Evolutionary conservation across 2,113 vertebrate species (phyloP).

Genomic region (Callipepla squamata): DNA sequence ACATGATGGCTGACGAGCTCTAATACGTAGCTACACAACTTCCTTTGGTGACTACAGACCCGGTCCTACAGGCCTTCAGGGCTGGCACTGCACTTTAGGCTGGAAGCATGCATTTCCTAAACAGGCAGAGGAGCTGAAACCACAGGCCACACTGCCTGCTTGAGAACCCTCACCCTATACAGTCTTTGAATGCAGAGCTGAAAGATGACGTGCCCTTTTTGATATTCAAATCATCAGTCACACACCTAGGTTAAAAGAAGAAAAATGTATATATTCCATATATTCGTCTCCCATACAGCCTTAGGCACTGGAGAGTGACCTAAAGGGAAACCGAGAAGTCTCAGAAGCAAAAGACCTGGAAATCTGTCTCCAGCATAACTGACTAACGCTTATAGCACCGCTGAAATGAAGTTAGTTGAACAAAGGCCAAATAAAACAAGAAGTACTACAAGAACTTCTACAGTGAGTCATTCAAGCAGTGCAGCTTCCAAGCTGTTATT

Average conservation of each 20-base stretch:
- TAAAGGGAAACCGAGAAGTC: background rate
- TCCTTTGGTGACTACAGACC: background rate
- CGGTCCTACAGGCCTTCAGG: background rate
- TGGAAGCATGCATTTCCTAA: background rate
- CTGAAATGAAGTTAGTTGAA: constrained; percentile 1
- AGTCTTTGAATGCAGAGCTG: background rate
- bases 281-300: background rate
- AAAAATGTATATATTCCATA: background rate
- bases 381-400: constrained; percentile 13
- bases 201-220: background rate
- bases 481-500: background rate
- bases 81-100: background rate
- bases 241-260: background rate
- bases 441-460: background rate
- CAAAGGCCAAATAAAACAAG: background rate
- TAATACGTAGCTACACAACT: background rate
- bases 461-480: background rate
- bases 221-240: background rate
- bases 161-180: background rate
- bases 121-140: background rate
- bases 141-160: fast-evolving
- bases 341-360: background rate
- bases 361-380: background rate
- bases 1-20: background rate
- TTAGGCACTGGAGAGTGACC: background rate